Conservation (phyloP, 2,888 invertebrate genomes). For the Macrophya annulata region DNA sequence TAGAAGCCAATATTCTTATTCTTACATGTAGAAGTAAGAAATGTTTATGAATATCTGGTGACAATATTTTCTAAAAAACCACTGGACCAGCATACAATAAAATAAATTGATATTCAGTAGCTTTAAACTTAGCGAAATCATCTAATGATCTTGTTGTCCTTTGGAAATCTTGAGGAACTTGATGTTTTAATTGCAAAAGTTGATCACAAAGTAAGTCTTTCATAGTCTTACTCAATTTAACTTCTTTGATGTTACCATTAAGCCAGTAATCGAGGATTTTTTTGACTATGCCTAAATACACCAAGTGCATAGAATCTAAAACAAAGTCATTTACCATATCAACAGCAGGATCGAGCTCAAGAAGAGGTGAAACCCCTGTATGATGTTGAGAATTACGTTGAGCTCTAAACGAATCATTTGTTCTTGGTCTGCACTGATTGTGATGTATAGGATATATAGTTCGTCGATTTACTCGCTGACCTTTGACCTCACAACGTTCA, state of each 20-base stretch:
- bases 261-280: background rate
- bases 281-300: background rate
- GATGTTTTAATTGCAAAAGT: background rate
- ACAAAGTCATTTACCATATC: conserved; percentile 60
- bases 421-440: background rate
- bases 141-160: background rate
- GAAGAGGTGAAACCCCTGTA: conserved; percentile 54
- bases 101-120: background rate
- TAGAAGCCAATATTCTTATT: background rate
- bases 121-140: background rate
- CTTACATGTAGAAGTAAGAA: background rate
- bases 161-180: background rate
- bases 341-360: conserved; percentile 45
- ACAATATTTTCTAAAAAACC: background rate
- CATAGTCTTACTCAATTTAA: background rate
- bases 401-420: conserved; percentile 36
- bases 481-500: conserved; percentile 51
- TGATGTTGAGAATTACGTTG: conserved; percentile 58
- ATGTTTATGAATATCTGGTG: background rate
- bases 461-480: conserved; percentile 15
- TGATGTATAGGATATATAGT: background rate
- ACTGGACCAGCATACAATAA: background rate
- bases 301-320: conserved; percentile 61
- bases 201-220: background rate
- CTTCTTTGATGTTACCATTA: background rate